phyloP scores from a whole-genome alignment of 1,140 invertebrate genomes.

The Drosophila ogumai region DNA sequence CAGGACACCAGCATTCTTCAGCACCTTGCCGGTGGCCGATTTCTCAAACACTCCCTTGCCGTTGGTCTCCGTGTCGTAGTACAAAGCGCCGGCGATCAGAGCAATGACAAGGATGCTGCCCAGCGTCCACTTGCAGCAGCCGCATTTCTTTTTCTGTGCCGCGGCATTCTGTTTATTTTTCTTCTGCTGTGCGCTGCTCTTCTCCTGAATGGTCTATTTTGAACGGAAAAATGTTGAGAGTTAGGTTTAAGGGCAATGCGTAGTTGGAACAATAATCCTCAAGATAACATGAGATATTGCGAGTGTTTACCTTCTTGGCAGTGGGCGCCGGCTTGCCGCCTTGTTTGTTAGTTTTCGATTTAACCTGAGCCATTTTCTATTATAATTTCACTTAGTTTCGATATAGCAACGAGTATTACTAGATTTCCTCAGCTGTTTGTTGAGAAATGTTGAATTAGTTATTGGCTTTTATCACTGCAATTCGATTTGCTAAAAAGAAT shows the following conservation, averaged over 20 bases:
- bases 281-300: neutral
- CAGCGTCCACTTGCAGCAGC: slow-evolving; percentile 87
- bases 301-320: slow-evolving; percentile 74
- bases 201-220: slow-evolving; percentile 70
- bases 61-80: slow-evolving; percentile 81
- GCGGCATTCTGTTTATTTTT: slow-evolving; percentile 70
- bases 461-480: slow-evolving; percentile 38
- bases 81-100: slow-evolving; percentile 85
- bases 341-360: slow-evolving; percentile 82
- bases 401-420: slow-evolving; percentile 61
- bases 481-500: slow-evolving; percentile 42
- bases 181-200: slow-evolving; percentile 79
- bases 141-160: slow-evolving; percentile 78
- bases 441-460: slow-evolving; percentile 21
- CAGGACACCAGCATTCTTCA: slow-evolving; percentile 87
- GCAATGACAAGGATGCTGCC: slow-evolving; percentile 86
- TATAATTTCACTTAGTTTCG: slow-evolving; percentile 67
- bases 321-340: slow-evolving; percentile 74
- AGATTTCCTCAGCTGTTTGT: slow-evolving; percentile 40
- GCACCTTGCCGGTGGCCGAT: slow-evolving; percentile 85
- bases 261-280: neutral
- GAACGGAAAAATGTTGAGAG: neutral
- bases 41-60: slow-evolving; percentile 82
- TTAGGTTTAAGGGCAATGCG: neutral
- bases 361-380: slow-evolving; percentile 82